These are phyloP conservation scores for Hypotaenidia philippensis DNA, from an alignment of 2,797 vertebrate genomes.

Conservation along the genomic window DNA sequence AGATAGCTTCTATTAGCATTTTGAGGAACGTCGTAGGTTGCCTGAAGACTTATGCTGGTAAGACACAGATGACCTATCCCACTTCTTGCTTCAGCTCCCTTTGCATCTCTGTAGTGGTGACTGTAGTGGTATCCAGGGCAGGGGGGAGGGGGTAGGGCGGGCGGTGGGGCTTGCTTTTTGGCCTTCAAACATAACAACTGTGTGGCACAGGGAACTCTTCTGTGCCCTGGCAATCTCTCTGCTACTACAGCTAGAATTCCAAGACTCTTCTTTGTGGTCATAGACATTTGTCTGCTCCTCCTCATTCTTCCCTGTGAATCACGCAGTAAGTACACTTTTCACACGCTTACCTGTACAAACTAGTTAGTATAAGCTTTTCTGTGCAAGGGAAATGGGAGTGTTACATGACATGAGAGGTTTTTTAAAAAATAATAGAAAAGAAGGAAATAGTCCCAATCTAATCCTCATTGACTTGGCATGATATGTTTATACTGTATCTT, in stretches of 20 bases:
- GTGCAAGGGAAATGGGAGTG: not conserved
- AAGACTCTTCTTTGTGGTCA: not conserved
- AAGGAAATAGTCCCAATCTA: not conserved
- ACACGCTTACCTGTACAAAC: not conserved
- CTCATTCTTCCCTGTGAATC: not conserved
- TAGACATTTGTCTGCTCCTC: not conserved
- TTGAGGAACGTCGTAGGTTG: not conserved
- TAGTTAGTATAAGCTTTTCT: not conserved
- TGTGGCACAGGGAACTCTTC: not conserved
- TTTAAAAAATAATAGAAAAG: not conserved
- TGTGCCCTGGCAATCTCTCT: not conserved
- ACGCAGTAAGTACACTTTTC: not conserved
- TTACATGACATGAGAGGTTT: not conserved
- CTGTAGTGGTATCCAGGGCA: not conserved
- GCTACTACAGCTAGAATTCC: not conserved
- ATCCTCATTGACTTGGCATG: not conserved
- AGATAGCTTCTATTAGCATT: not conserved
- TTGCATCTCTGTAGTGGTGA: not conserved
- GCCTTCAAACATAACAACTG: not conserved
- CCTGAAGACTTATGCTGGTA: fast-evolving
- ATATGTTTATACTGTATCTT: not conserved
- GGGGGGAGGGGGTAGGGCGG: too few relatives aligned
- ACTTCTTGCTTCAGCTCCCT: not conserved
- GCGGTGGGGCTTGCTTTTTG: not conserved
- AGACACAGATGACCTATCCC: fast-evolving